Evolutionary conservation across 2,113 vertebrate species (phyloP).

Genomic region (Petrocephalus zakoni): DNA sequence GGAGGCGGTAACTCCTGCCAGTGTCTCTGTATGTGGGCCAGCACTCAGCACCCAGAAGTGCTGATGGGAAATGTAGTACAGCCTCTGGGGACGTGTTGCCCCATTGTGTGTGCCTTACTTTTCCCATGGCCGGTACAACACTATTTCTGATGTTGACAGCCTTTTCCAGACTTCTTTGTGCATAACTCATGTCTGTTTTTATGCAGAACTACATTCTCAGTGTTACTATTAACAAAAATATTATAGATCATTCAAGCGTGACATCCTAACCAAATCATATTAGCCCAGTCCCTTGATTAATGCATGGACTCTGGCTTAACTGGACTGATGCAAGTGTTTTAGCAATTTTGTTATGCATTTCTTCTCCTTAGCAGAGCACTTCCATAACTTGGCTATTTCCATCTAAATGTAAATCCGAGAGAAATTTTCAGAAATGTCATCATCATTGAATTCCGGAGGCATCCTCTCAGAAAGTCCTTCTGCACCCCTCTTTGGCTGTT

Average conservation of each 20-base stretch:
- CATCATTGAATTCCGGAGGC: conserved; percentile 22
- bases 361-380: not conserved
- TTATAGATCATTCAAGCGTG: conserved; percentile 1
- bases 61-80: not conserved
- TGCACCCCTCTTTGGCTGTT: not conserved
- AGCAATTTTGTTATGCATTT: conserved; percentile 6
- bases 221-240: not conserved
- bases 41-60: not conserved
- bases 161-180: not conserved
- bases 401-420: conserved; percentile 26
- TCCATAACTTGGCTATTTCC: conserved; percentile 17
- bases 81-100: not conserved
- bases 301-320: not conserved
- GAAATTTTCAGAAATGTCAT: conserved; percentile 16
- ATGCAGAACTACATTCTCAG: not conserved
- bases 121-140: not conserved
- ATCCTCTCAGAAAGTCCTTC: not conserved
- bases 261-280: not conserved
- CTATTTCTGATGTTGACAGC: not conserved
- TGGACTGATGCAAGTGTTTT: conserved; percentile 12
- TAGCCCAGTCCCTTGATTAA: not conserved
- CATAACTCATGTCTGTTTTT: not conserved
- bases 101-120: not conserved
- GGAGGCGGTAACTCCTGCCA: not conserved
- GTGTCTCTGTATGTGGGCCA: not conserved